Base-by-base conservation (phyloP, 2,888 invertebrate genomes). In the Spialia ferax region DNA sequence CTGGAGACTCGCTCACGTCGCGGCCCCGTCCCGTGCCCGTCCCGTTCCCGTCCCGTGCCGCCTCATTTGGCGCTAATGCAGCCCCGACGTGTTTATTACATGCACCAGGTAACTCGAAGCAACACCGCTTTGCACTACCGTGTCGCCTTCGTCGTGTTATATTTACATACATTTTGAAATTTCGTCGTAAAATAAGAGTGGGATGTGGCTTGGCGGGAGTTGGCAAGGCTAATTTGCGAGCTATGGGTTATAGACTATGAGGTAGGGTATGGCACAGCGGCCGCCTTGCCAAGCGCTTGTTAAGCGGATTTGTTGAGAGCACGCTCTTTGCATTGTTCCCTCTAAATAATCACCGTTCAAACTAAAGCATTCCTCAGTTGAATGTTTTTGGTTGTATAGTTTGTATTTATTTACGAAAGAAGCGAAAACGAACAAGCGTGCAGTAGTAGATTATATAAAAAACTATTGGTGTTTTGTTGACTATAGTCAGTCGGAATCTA, bases 101-200 rank as follows among this genome's bases (percentile, higher is more conserved):
- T 63, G 59, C 62, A 69, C 70, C 70, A 68, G 62, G 35, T 55
- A 60, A 52, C 66, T 63, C 56, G 57, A 38, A 38, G 38, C 59
- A 57, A 70, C 69, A 63, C 63, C 56, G 65, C 70, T 68, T 68
- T 63, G 69, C 75, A 73, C 71, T 70, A 71, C 70, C 61, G 69
- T 70, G 66, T 63, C 69, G 65, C 69, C 22, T 57, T 50, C 60
- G 45, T 63, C 32, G 61, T 62, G 66, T 70, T 55, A 29, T 72
- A 67, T 71, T 69, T 71, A 63, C 75, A 71, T 74, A 73, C 71
- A 74, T 73, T 72, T 71, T 26, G 35, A 45, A 63, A 63, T 55
- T 63, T 29, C 42, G 5, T 23, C 35, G 22, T 22, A 35, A 52
- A 13, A 35, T 35, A 62, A 52, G 62, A 32, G 63, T 50, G 11